phyloP scores from a whole-genome alignment of 2,888 invertebrate genomes.

The Tenthredo distinguenda region DNA sequence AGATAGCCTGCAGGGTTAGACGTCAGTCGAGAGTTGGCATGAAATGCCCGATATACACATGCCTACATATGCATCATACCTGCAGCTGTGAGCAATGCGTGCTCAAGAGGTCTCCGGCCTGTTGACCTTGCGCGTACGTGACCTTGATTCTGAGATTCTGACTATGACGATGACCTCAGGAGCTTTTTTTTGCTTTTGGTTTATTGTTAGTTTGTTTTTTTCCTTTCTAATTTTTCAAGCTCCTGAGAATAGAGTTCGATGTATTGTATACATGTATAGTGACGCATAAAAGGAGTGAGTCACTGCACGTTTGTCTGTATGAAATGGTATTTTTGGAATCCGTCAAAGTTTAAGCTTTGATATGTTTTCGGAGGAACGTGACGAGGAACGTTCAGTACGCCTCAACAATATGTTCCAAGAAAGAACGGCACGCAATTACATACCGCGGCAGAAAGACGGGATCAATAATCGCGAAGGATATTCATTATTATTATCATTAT shows the following conservation, averaged over 20 bases:
- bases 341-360: constrained; percentile 9
- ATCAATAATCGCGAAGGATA: constrained; percentile 5
- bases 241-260: not conserved
- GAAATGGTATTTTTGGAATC: constrained; percentile 6
- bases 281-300: constrained; percentile 19
- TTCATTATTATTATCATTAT: not conserved
- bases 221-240: not conserved
- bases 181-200: not conserved
- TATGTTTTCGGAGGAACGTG: not conserved
- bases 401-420: not conserved
- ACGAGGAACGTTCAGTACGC: not conserved
- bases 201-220: not conserved
- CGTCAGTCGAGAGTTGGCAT: constrained; percentile 1
- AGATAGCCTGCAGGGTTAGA: not conserved
- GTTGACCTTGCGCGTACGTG: constrained; percentile 39
- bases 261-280: not conserved
- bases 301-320: not conserved
- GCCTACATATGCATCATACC: not conserved
- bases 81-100: constrained; percentile 6
- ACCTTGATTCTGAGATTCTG: constrained; percentile 14
- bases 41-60: not conserved
- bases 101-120: constrained; percentile 18
- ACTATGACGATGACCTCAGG: not conserved
- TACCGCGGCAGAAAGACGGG: not conserved
- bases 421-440: not conserved